phyloP scores from a whole-genome alignment of 2,797 vertebrate genomes.

The Chaetodon trifasciatus region DNA sequence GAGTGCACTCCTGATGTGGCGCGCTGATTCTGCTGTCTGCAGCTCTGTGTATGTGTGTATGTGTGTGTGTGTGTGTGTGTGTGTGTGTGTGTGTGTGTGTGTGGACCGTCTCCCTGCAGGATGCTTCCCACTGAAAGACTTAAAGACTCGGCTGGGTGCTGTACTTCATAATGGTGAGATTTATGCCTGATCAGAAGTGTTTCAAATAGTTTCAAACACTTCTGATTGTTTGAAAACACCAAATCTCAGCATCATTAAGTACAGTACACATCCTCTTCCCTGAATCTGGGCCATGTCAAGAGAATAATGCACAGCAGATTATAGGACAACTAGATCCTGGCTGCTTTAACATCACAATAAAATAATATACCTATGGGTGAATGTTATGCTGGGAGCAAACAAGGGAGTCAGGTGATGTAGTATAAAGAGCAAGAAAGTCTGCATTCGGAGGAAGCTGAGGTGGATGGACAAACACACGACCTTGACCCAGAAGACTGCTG shows the following conservation, averaged over 20 bases:
- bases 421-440: too few relatives aligned
- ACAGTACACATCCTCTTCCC: too few relatives aligned
- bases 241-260: too few relatives aligned
- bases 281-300: neutral
- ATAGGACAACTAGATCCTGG: neutral
- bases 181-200: neutral
- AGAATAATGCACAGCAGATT: neutral
- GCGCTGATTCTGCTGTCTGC: slow-evolving; percentile 18
- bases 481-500: too few relatives aligned
- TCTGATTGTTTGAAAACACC: too few relatives aligned
- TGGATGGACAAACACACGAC: too few relatives aligned
- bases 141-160: too few relatives aligned
- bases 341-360: neutral
- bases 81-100: slow-evolving; percentile 14
- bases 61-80: slow-evolving; percentile 5
- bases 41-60: slow-evolving; percentile 7
- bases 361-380: neutral
- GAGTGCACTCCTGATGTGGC: slow-evolving; percentile 17
- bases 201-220: neutral
- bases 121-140: neutral
- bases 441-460: too few relatives aligned
- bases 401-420: too few relatives aligned
- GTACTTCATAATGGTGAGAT: neutral
- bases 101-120: neutral
- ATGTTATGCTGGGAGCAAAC: neutral